phyloP scores from a whole-genome alignment of 2,113 vertebrate species.

The Orthonyx spaldingii region DNA sequence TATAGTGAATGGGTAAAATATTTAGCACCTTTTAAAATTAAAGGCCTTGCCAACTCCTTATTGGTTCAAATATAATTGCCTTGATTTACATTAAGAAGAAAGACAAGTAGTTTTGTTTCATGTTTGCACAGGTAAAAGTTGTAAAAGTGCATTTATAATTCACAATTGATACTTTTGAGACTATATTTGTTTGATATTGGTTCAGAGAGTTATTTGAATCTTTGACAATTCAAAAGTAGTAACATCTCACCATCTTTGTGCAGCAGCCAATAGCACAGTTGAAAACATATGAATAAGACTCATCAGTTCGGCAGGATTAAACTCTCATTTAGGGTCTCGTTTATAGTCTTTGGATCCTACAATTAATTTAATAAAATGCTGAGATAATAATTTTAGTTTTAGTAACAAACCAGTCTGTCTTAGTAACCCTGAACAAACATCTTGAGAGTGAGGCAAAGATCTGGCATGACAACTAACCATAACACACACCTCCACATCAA shows the following conservation, averaged over 20 bases:
- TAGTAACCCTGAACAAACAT: background rate
- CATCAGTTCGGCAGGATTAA: background rate
- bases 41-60: background rate
- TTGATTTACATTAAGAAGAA: background rate
- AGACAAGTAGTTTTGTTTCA: background rate
- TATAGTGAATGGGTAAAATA: background rate
- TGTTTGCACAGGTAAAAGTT: background rate
- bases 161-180: background rate
- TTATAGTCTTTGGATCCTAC: background rate
- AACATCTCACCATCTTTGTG: background rate
- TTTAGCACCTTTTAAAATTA: background rate
- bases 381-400: background rate
- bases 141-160: background rate
- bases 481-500: background rate
- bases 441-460: background rate
- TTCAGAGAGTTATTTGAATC: background rate
- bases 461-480: accelerated
- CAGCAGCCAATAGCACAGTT: background rate
- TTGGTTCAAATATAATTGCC: background rate
- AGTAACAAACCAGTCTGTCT: background rate
- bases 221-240: background rate
- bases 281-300: background rate
- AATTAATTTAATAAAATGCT: background rate
- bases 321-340: background rate
- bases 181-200: background rate